Percentiles rank a stretch among this genome's conserved stretches.
Conservation (phyloP, 2,888 invertebrate species). For the Pimpla rufipes region DNA sequence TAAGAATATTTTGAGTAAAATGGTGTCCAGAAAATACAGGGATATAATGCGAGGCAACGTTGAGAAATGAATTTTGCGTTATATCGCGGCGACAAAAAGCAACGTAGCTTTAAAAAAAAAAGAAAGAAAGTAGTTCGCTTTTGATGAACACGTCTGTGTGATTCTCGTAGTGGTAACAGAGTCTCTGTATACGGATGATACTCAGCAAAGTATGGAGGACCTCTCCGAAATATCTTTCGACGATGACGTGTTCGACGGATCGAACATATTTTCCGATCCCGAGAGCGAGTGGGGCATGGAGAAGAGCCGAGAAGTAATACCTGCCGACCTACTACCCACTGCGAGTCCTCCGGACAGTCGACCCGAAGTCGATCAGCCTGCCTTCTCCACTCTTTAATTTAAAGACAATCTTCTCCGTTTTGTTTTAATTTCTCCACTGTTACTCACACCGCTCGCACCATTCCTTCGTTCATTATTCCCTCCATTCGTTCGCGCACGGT, state of each 20-base stretch:
- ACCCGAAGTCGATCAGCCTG: slow-evolving; percentile 87
- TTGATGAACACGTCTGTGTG: slow-evolving; percentile 14
- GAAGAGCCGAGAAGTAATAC: slow-evolving; percentile 75
- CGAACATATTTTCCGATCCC: slow-evolving; percentile 89
- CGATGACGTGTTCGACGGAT: slow-evolving; percentile 87
- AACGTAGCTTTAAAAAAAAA: not conserved
- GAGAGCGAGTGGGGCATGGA: slow-evolving; percentile 89
- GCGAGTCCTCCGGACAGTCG: slow-evolving; percentile 85
- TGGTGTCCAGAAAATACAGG: slow-evolving; percentile 15
- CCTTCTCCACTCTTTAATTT: slow-evolving; percentile 49
- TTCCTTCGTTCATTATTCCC: slow-evolving; percentile 3
- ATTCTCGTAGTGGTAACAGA: slow-evolving; percentile 73
- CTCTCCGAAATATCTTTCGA: slow-evolving; percentile 86
- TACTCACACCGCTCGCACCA: slow-evolving; percentile 1
- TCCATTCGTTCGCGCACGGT: slow-evolving; percentile 1
- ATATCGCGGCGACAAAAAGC: not conserved
- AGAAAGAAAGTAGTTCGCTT: slow-evolving; percentile 17
- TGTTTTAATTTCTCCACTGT: slow-evolving; percentile 24
- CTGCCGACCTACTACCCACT: slow-evolving; percentile 71
- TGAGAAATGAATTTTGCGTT: slow-evolving; percentile 4
- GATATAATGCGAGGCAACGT: not conserved
- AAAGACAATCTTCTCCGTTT: slow-evolving; percentile 18
- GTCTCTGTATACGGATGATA: slow-evolving; percentile 75
- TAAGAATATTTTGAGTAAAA: slow-evolving; percentile 1
- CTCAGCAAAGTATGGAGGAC: slow-evolving; percentile 82